Percentiles rank a stretch among this genome's conserved stretches.
Evolutionary conservation across 2,797 vertebrate species (phyloP).

Genomic region (Melanotaenia nigrans): DNA sequence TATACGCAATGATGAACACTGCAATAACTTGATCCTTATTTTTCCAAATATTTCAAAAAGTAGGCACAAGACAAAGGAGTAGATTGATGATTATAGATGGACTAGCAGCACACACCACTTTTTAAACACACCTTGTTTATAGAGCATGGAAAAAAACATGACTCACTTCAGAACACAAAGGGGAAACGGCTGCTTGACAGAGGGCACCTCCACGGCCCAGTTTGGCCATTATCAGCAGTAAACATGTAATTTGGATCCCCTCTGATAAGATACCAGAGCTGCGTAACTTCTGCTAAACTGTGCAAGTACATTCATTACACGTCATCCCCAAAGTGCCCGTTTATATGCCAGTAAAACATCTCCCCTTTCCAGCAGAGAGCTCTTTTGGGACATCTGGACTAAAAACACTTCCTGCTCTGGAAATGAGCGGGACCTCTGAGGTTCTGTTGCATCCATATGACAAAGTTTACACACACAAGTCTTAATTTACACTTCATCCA

Average conservation of each 20-base stretch:
- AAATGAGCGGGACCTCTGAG: not conserved
- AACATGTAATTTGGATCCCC: conserved; percentile 12
- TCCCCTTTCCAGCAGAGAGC: conserved; percentile 40
- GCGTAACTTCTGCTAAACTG: conserved; percentile 20
- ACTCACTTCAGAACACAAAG: conserved; percentile 14
- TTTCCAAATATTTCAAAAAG: not conserved
- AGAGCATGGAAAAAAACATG: conserved; percentile 35
- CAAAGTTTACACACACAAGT: too few species aligned
- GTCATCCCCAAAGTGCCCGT: conserved; percentile 31
- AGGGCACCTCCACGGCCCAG: not conserved
- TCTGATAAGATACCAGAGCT: conserved; percentile 15
- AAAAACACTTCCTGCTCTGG: not conserved
- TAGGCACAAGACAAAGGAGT: not conserved
- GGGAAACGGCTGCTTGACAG: conserved; percentile 24
- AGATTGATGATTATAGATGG: conserved; percentile 12
- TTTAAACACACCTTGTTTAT: conserved; percentile 24
- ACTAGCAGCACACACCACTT: conserved; percentile 3
- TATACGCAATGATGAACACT: not conserved
- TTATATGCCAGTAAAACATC: conserved; percentile 48
- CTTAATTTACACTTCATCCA: not conserved
- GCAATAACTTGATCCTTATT: not conserved
- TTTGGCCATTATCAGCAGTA: not conserved
- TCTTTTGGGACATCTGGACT: conserved; percentile 23
- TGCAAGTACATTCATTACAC: conserved; percentile 5
- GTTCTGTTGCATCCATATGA: not conserved